These are phyloP conservation scores for Gandaritis pyraliata DNA, from an alignment of 2,888 invertebrate species.

Conservation along the genomic window DNA sequence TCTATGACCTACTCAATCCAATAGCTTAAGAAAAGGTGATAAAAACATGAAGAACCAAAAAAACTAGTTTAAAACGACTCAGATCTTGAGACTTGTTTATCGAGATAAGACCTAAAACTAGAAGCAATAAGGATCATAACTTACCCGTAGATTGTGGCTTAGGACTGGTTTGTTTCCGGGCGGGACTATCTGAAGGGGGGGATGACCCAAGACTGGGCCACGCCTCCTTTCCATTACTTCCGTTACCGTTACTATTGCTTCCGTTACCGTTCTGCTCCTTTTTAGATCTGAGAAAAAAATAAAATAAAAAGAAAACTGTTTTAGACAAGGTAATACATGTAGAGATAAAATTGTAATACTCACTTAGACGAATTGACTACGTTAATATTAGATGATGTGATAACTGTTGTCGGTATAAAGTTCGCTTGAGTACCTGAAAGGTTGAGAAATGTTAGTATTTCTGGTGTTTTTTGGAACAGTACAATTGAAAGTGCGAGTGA, in stretches of 20 bases:
- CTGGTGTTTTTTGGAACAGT: slow-evolving; percentile 14
- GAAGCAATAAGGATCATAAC: slow-evolving; percentile 4
- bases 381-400: slow-evolving; percentile 81
- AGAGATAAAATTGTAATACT: slow-evolving; percentile 52
- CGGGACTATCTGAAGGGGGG: slow-evolving; percentile 77
- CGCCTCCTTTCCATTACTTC: slow-evolving; percentile 86
- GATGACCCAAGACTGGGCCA: slow-evolving; percentile 88
- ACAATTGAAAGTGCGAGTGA: slow-evolving; percentile 13
- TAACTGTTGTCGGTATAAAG: slow-evolving; percentile 81
- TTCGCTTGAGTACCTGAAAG: slow-evolving; percentile 78
- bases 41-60: no score
- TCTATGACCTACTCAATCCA: background rate
- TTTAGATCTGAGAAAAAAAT: slow-evolving; percentile 78
- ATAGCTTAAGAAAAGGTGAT: no score
- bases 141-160: slow-evolving; percentile 68
- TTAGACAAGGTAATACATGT: background rate
- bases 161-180: slow-evolving; percentile 70
- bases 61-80: no score
- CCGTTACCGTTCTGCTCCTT: slow-evolving; percentile 61
- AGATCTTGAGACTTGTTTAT: no score
- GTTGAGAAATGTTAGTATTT: slow-evolving; percentile 14
- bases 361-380: slow-evolving; percentile 82
- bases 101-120: background rate
- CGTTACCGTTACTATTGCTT: slow-evolving; percentile 51
- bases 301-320: background rate